These are phyloP conservation scores for Zoanthus sansibaricus DNA, from an alignment of 92 coral and sea anemone genomes.

Conservation along the genomic window DNA sequence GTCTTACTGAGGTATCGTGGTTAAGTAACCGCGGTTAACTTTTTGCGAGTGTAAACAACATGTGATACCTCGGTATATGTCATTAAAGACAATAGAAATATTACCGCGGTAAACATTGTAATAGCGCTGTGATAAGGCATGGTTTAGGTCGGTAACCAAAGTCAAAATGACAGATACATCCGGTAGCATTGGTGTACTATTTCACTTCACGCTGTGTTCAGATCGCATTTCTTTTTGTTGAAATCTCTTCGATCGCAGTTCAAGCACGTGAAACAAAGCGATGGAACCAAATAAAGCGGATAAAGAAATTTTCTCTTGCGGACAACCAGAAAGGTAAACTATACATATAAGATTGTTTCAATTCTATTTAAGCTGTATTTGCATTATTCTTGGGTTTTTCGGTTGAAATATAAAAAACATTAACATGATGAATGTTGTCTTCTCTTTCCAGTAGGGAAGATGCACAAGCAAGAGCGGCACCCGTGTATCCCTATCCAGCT, in stretches of 20 bases:
- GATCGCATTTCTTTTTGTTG: background rate
- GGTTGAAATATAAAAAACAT: constrained; percentile 14
- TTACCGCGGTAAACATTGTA: constrained; percentile 5
- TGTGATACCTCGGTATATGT: constrained; percentile 1
- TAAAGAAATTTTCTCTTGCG: background rate
- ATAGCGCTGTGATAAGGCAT: constrained; percentile 19
- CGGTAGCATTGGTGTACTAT: constrained; percentile 16
- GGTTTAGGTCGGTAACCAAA: constrained; percentile 43
- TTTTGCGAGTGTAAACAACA: constrained; percentile 28
- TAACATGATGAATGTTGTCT: constrained; percentile 6
- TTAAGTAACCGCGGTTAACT: constrained; percentile 27
- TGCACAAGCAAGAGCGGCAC: constrained; percentile 4
- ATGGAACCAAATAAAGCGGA: background rate
- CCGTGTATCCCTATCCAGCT: constrained; percentile 24
- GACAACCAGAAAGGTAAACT: constrained; percentile 1
- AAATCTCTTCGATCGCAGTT: constrained; percentile 15
- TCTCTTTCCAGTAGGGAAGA: constrained; percentile 17
- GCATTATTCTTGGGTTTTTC: constrained; percentile 9
- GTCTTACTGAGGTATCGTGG: constrained; percentile 2
- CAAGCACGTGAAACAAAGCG: background rate
- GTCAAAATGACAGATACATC: constrained; percentile 37
- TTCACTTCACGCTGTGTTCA: constrained; percentile 27
- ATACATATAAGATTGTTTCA: background rate
- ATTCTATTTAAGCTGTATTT: background rate
- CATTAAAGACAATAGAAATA: constrained; percentile 19